Evolutionary conservation across 2,113 vertebrate species (phyloP), one percentile per base, ranked within the genome.

Genomic region (Etheostoma spectabile): DNA sequence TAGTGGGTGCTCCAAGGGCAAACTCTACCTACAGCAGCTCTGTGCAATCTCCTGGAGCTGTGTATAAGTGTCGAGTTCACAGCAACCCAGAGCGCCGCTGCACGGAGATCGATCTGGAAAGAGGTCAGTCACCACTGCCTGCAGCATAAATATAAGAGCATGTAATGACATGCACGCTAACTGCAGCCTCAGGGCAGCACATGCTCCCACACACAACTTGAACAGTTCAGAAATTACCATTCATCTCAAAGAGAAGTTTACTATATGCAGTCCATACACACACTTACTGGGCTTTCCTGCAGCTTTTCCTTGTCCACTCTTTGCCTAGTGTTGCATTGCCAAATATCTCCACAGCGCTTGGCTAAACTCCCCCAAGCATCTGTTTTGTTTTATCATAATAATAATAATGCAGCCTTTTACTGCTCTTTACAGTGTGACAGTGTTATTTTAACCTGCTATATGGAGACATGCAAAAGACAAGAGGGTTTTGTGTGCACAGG

Each of bases 41-140:
- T 4, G 93, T 98, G 88, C 95, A 94, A 78, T 96, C 96, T 66
- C 98, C 98, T 14, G 98, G 98, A 91, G 97, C 98, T 3, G 95
- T 99, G 30, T 99, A 95, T 84, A 99, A 99, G 90, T 99, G 98
- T 83, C 95, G 98, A 7, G 88, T 99, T 83, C 97, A 98, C 88
- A 99, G 97, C 92, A 99, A 99, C 90, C 98, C 98, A 0, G 96
- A 97, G 19, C 96, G 94, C 80, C 97, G 97, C 90, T 99, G 98
- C 94, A 99, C 98, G 10, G 98, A 99, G 91, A 95, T 99, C 94
- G 97, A 99, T 91, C 96, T 99, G 92, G 97, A 96, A 74, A 94
- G 98, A 98, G 98, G 98, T 99, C 78, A 76, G 97, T 95, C 35
- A 15, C 76, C 74, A 16, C 71, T 46, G 59, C 59, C 79, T 66